Evolutionary conservation across 2,797 vertebrate genomes (phyloP), one percentile per base, ranked within the genome.

Genomic region (Smutsia temminckii): DNA sequence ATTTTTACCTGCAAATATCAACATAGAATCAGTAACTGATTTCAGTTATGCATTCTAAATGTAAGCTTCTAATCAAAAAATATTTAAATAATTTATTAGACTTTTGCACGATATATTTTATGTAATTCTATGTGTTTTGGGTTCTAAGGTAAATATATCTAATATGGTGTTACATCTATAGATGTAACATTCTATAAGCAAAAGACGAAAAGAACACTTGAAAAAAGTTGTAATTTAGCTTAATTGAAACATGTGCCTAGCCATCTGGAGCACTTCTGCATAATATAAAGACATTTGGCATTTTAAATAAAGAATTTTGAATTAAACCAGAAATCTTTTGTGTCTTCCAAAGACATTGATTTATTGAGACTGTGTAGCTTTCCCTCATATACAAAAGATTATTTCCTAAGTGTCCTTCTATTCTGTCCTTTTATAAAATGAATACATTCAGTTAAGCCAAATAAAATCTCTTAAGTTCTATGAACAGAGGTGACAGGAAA

Each of bases 281-380:
- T 89, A 89, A 97, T 88, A 94, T 29, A 77, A 93, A 97, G 92
- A 96, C 91, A 69, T 93, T 92, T 97, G 85, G 63, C 89, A 69
- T 96, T 97, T 96, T 84, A 92, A 97, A 89, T 81, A 96, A 96
- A 96, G 79, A 90, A 95, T 97, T 98, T 97, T 95, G 96, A 97
- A 98, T 96, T 88, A 95, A 97, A 74, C 96, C 96, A 89, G 87
- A 84, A 95, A 97, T 97, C 92, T 97, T 97, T 96, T 97, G 96
- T 71, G n/a, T 75, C 85, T 96, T 93, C 87, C 78, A 93, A 85
- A 97, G 98, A 98, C 97, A 75, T 95, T 98, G 98, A 98, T 98
- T 98, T 98, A 98, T 98, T 98, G 96, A 96, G 96, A 97, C 97
- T 97, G 94, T 88, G 64, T 96, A 97, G 92, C 96, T 97, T 97